Base-by-base conservation (phyloP, 1,140 invertebrate genomes). In the Micrasema minimum region DNA sequence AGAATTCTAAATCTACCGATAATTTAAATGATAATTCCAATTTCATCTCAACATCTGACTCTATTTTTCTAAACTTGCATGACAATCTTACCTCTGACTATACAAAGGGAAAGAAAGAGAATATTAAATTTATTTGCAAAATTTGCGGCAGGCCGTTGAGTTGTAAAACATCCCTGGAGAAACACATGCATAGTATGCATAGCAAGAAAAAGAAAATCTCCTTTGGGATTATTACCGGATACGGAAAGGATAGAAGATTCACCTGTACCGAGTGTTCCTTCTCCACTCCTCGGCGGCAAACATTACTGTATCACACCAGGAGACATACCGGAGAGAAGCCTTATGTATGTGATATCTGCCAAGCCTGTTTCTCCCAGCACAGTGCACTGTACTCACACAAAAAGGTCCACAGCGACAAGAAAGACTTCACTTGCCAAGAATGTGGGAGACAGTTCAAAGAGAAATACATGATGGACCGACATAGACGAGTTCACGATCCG, bases 401-500 rank as follows among this genome's bases (percentile, higher is more conserved):
- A 14, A 83, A 82, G 72, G 87, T 79, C 35, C 87, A 88, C 64
- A 83, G 80, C 64, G 77, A 76, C 45, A 72, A 72, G 26, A 81
- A 77, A 43, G 81, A 84, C 53, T 89, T 83, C 74, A 89, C 85
- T 26, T 91, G 90, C 77, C 78, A 84, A 18, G 71, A 85, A 37
- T 90, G 89, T 79, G 87, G 88, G 11, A 87, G 88, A 76, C 86
- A 87, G 78, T 90, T 89, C 79, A 87, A 88, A 75, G 79, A 80
- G 77, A 79, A 80, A 26, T 80, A 79, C 59, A 77, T 80, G 50
- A 76, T 83, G 18, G 82, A 83, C 70, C 80, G 78, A 20, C 82
- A 85, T 69, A 72, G 78, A 20, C 66, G 76, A 43, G 83, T 85
- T 5, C 83, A 85, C 78, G 77, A 78, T 72, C 75, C 22, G 70